Base-by-base conservation (phyloP, 2,113 vertebrate genomes). In the Sceloporus tristichus region DNA sequence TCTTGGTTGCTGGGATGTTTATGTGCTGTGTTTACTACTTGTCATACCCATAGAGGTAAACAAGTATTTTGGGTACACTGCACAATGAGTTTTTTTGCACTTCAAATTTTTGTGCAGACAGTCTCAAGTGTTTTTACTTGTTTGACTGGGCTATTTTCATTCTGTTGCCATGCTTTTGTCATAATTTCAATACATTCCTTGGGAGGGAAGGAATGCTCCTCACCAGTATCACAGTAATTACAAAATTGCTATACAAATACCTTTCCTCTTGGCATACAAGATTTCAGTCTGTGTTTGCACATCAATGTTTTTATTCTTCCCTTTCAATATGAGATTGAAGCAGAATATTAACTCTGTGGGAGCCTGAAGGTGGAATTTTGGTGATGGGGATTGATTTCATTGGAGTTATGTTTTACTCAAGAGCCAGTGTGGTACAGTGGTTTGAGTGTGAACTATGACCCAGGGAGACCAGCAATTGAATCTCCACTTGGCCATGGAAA, bases 171-270 rank as follows among this genome's bases (percentile, higher is more conserved):
- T 25, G 84, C 53, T 85, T n/a, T 3, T 87, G 40, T 78, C 27
- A 42, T 65, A 65, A 68, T 68, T 88, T 93, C 75, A 74, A 66
- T 27, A 29, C 2, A 3, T 59, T 91, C 79, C 90, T 85, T 83
- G 62, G 4, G 13, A 14, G 13, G 59, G 42, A 38, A 14, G 23
- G 59, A 27, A 75, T 23, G 27, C 2, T 40, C n/a, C 65, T 19
- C 16, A 76, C 54, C 62, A 5, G 16, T 18, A 18, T 19, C 56
- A 87, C 74, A 62, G 76, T 91, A 85, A 81, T 90, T 91, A 77
- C 65, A 85, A 88, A 81, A 78, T 77, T 85, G 16, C 83, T 4
- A 62, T 89, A 79, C 90, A 85, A 2, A 59, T 79, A 83, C 93
- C 48, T 82, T 91, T 25, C 80, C n/a, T 87, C 42, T 73, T 90